Conservation (phyloP, 37 sponge, comb jelly and placozoan genomes). For the Chondrilla cf. caribensis region DNA sequence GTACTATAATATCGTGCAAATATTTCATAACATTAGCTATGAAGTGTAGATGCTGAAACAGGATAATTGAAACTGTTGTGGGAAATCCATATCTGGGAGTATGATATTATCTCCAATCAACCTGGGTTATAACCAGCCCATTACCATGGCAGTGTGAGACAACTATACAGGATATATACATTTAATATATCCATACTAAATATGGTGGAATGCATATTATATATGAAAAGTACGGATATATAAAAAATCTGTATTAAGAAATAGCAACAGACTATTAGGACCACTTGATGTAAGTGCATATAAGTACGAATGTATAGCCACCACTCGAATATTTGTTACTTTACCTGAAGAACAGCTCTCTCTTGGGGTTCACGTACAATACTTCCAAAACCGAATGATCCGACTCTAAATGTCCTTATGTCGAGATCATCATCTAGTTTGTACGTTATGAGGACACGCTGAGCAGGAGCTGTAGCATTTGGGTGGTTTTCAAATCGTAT, state of each 20-base stretch:
- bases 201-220: background rate
- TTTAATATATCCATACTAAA: background rate
- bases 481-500: constrained; percentile 37
- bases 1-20: too few species aligned
- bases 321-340: background rate
- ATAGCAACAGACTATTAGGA: background rate
- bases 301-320: background rate
- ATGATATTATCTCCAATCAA: too few species aligned
- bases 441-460: constrained; percentile 25
- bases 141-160: too few species aligned
- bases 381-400: constrained; percentile 29
- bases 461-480: constrained; percentile 44
- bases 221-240: background rate
- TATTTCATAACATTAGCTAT: too few species aligned
- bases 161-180: too few species aligned
- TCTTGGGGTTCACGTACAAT: background rate
- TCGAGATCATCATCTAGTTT: constrained; percentile 29
- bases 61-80: too few species aligned
- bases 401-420: constrained; percentile 21
- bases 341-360: constrained; percentile 29
- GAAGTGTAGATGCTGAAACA: too few species aligned
- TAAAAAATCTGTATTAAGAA: background rate
- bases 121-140: too few species aligned
- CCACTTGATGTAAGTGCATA: too few species aligned
- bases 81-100: too few species aligned